phyloP scores from a whole-genome alignment of 2,888 invertebrate species.

The Apamea epomidion region DNA sequence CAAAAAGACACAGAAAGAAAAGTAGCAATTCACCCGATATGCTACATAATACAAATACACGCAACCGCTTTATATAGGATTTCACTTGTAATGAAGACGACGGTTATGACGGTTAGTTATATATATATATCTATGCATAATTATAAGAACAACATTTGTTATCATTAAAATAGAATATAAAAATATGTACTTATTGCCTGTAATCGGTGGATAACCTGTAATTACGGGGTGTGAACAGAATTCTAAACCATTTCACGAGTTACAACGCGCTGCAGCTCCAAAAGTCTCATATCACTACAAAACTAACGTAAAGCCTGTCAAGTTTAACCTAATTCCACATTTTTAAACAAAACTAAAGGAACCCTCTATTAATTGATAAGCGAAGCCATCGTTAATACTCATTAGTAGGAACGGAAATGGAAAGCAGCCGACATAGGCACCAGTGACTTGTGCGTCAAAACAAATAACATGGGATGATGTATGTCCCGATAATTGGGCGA shows the following conservation, averaged over 20 bases:
- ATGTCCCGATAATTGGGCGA: constrained; percentile 85
- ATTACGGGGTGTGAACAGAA: constrained; percentile 11
- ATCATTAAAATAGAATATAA: neutral
- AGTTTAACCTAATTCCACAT: constrained; percentile 46
- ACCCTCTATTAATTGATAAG: constrained; percentile 62
- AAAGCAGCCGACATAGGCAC: constrained; percentile 55
- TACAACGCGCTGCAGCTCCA: neutral
- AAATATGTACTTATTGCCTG: neutral
- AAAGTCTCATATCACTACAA: constrained; percentile 10
- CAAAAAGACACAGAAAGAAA: neutral
- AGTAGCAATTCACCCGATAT: too few relatives aligned
- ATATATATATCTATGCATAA: neutral
- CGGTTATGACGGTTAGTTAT: neutral
- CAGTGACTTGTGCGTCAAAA: constrained; percentile 79
- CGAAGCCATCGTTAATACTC: constrained; percentile 65
- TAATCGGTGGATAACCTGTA: constrained; percentile 1
- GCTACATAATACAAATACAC: neutral
- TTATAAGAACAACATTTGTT: neutral
- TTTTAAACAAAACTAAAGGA: constrained; percentile 43
- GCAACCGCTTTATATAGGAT: neutral
- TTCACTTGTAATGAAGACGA: neutral
- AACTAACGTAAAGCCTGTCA: constrained; percentile 30
- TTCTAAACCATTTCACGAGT: neutral
- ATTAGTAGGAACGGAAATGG: constrained; percentile 68
- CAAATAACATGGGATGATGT: constrained; percentile 85